These are phyloP conservation scores for Heterochromis multidens DNA, from an alignment of 2,113 vertebrate species.

Conservation along the genomic window DNA sequence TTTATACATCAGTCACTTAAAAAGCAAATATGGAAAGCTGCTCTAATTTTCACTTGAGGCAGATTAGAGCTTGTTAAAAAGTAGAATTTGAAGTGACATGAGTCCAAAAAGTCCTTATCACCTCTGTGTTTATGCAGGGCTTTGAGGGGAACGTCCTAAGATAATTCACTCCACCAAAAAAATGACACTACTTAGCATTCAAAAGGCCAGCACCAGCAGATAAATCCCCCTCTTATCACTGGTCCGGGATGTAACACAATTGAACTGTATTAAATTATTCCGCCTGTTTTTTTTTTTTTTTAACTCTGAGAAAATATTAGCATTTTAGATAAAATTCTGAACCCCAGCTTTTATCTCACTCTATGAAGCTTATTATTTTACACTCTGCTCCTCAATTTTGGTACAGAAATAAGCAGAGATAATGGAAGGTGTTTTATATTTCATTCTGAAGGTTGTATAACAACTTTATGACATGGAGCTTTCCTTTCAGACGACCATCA, in stretches of 20 bases:
- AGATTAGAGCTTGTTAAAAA: slow-evolving; percentile 8
- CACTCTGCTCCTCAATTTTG: background rate
- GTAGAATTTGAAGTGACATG: slow-evolving; percentile 13
- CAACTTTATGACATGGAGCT: slow-evolving; percentile 47
- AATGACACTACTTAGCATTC: slow-evolving; percentile 48
- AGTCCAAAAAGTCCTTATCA: slow-evolving; percentile 53
- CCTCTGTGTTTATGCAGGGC: slow-evolving; percentile 28
- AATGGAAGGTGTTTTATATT: slow-evolving; percentile 40
- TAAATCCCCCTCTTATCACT: slow-evolving; percentile 49
- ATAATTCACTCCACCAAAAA: slow-evolving; percentile 36
- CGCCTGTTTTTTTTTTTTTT: background rate
- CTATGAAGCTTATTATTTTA: slow-evolving; percentile 39
- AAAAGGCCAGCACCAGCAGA: slow-evolving; percentile 25
- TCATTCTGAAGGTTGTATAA: slow-evolving; percentile 43
- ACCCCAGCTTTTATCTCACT: slow-evolving; percentile 31
- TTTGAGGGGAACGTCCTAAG: background rate
- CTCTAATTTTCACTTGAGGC: background rate
- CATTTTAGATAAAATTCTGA: slow-evolving; percentile 52
- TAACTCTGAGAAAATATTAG: slow-evolving; percentile 31
- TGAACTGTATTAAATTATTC: slow-evolving; percentile 47
- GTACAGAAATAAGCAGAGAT: slow-evolving; percentile 23
- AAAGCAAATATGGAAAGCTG: background rate
- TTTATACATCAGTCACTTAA: background rate
- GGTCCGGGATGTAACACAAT: slow-evolving; percentile 15
- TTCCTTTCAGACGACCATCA: slow-evolving; percentile 42